Evolutionary conservation across 2,797 vertebrate species (phyloP).

Genomic region (Clarias pachynema): DNA sequence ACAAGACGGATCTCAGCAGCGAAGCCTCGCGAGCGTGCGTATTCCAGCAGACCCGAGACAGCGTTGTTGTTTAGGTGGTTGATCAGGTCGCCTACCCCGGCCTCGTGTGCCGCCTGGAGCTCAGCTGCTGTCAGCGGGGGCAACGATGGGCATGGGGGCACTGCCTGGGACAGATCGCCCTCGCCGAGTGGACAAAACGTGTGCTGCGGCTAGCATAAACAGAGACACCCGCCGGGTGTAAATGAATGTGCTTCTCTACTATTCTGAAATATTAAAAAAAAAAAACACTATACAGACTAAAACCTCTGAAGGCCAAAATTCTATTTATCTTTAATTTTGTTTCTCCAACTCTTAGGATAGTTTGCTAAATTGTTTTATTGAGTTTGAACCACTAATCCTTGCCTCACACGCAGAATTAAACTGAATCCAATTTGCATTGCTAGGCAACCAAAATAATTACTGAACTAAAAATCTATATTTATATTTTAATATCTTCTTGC

Average conservation of each 20-base stretch:
- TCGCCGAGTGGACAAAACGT: slow-evolving; percentile 67
- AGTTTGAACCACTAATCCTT: neutral
- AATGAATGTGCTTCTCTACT: neutral
- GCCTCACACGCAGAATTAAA: neutral
- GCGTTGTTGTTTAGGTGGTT: slow-evolving; percentile 94
- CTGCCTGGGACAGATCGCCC: slow-evolving; percentile 40
- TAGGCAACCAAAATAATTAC: neutral
- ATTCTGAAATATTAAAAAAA: no score
- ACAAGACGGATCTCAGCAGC: slow-evolving; percentile 94
- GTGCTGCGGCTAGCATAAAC: slow-evolving; percentile 61
- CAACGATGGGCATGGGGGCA: slow-evolving; percentile 68
- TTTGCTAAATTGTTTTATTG: neutral
- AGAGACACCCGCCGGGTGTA: neutral
- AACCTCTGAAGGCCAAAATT: neutral
- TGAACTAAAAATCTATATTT: neutral
- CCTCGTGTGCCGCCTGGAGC: slow-evolving; percentile 76
- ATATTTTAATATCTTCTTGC: neutral
- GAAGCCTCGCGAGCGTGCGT: slow-evolving; percentile 92
- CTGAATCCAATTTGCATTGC: neutral
- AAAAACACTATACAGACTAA: neutral
- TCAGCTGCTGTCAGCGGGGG: slow-evolving; percentile 75
- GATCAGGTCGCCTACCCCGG: slow-evolving; percentile 89
- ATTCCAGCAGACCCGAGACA: slow-evolving; percentile 90
- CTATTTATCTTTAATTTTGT: neutral
- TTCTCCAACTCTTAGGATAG: neutral